Base-by-base conservation (phyloP, 1,140 invertebrate genomes). In the Drosophila pseudoananassae region DNA sequence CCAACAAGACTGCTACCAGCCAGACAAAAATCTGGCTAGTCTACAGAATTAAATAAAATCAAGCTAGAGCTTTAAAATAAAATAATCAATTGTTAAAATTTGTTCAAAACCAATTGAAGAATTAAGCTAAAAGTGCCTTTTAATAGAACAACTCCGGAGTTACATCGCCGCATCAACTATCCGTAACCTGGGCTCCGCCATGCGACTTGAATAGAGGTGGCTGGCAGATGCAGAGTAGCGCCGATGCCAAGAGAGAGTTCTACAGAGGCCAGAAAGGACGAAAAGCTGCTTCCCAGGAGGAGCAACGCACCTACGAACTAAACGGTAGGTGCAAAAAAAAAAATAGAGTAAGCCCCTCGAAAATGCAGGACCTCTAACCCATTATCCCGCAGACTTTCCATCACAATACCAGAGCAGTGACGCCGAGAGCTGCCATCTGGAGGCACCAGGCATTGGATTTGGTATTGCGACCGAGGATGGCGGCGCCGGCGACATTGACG, bases 151-250 rank as follows among this genome's bases (percentile, higher is more conserved):
- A 78, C 74, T 87, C 87, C 54, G 88, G 88, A 51, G 75, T 90
- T 33, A 83, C 88, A 4, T 90, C 90, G 51, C 90, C 90, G 9
- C 90, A 90, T 78, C 90, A 91, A 71, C 66, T 91, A 38, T 91
- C 90, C 45, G 90, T 91, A 58, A 91, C 90, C 53, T 91, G 90
- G 90, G 90, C 90, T 45, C 84, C 88, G 51, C 84, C 84, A 65
- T 91, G 83, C 70, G 85, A 91, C 46, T 74, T 73, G 70, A 72
- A 73, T 82, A 89, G 64, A 59, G 68, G 64, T 51, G 75, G 70
- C 71, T 84, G 78, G 79, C 84, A 83, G 60, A 88, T 88, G 76
- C 83, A 88, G 84, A 79, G 68, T 56, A 81, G 76, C 33, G 83
- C 83, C 57, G 83, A 88, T 53, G 76, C 78, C 45, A 78, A 74